Evolutionary conservation across 2,888 invertebrate species (phyloP).

Genomic region (Drosophila nr. perissopoda): DNA sequence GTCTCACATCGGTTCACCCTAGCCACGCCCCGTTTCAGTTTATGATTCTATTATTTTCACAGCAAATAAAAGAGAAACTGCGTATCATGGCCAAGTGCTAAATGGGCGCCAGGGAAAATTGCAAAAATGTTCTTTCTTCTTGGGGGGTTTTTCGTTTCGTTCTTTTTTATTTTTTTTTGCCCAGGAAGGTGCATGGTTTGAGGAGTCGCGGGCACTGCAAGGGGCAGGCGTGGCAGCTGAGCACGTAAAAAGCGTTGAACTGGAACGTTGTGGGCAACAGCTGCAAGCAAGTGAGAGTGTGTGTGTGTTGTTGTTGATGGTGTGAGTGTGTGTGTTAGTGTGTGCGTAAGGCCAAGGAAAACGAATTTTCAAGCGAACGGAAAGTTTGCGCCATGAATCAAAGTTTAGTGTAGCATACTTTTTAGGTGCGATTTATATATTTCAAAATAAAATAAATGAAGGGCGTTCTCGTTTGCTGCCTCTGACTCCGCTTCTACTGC

Average conservation of each 20-base stretch:
- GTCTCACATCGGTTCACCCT: constrained; percentile 3
- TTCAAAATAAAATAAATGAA: constrained; percentile 83
- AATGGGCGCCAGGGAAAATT: constrained; percentile 79
- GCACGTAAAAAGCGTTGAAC: constrained; percentile 80
- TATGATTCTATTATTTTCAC: constrained; percentile 80
- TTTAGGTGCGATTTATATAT: constrained; percentile 82
- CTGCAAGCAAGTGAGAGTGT: constrained; percentile 61
- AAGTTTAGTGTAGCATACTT: constrained; percentile 81
- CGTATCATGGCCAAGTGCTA: constrained; percentile 79
- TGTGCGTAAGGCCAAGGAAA: constrained; percentile 71
- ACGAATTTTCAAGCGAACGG: constrained; percentile 78
- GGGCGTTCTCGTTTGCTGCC: constrained; percentile 62
- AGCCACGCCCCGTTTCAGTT: constrained; percentile 70
- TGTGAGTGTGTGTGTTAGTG: constrained; percentile 30
- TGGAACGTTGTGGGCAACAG: constrained; percentile 80
- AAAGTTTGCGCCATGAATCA: constrained; percentile 80
- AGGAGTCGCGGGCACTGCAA: background rate
- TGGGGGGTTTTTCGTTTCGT: constrained; percentile 11
- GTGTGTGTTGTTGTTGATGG: constrained; percentile 23
- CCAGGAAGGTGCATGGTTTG: constrained; percentile 44
- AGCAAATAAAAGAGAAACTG: constrained; percentile 81
- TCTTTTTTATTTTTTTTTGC: constrained; percentile 31
- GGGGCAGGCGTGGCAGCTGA: constrained; percentile 67
- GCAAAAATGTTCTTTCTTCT: constrained; percentile 58
- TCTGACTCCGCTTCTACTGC: background rate